Conservation (phyloP, 2,888 invertebrate genomes). For the Tipula confusa region DNA sequence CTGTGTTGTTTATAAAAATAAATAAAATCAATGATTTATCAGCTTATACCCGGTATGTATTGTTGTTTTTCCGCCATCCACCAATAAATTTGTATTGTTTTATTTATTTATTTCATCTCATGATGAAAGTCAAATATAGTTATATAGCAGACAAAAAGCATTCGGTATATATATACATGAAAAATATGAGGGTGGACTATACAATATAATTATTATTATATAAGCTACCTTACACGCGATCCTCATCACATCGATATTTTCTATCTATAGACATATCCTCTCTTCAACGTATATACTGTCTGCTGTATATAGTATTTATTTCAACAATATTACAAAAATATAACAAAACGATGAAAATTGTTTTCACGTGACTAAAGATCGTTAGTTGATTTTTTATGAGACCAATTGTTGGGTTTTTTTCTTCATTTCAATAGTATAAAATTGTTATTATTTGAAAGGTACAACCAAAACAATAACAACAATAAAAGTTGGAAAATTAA, state of each 20-base stretch:
- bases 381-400: conserved; percentile 30
- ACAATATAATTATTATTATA: conserved; percentile 12
- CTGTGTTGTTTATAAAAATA: not conserved
- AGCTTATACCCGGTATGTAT: not conserved
- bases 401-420: conserved; percentile 27
- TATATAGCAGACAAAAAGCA: not conserved
- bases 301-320: not conserved
- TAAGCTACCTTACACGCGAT: not conserved
- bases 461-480: not conserved
- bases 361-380: conserved; percentile 26
- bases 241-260: not conserved
- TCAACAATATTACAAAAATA: not conserved
- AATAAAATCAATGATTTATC: not conserved
- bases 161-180: not conserved
- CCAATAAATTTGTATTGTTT: not conserved
- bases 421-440: not conserved
- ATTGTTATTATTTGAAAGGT: not conserved
- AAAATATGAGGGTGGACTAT: conserved; percentile 1
- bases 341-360: conserved; percentile 26
- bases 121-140: not conserved
- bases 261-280: not conserved
- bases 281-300: too few relatives aligned
- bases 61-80: not conserved
- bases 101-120: conserved; percentile 20
- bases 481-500: not conserved